phyloP scores from a whole-genome alignment of 1,140 invertebrate genomes.

The Parapsyche elsis region DNA sequence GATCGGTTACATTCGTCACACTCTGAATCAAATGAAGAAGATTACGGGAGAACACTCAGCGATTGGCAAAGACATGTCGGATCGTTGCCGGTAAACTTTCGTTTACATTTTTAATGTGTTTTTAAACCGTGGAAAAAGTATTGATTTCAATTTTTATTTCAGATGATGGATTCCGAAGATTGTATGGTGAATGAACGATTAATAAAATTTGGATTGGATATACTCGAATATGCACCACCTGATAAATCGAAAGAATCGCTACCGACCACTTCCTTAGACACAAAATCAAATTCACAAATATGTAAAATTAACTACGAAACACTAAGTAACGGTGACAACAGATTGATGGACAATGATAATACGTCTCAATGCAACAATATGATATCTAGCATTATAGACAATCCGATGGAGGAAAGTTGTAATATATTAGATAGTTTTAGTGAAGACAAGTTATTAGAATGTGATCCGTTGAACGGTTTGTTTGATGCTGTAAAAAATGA shows the following conservation, averaged over 20 bases:
- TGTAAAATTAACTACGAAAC: not conserved
- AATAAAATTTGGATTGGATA: slow-evolving; percentile 17
- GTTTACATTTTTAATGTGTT: slow-evolving; percentile 3
- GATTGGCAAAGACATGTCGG: slow-evolving; percentile 50
- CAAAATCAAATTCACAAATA: not conserved
- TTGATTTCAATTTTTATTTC: slow-evolving; percentile 14
- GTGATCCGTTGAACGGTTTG: not conserved
- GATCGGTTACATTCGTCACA: slow-evolving; percentile 15
- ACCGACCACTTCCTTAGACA: not conserved
- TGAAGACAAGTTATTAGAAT: slow-evolving; percentile 7
- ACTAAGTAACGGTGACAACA: slow-evolving; percentile 45
- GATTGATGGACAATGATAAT: slow-evolving; percentile 53
- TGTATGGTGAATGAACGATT: slow-evolving; percentile 20
- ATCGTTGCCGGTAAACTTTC: slow-evolving; percentile 42
- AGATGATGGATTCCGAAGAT: slow-evolving; percentile 27
- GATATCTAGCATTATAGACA: slow-evolving; percentile 3
- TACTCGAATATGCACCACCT: not conserved
- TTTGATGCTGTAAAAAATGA: not conserved
- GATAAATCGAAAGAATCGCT: not conserved
- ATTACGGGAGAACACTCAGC: slow-evolving; percentile 45
- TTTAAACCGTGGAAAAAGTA: not conserved
- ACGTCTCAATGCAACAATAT: slow-evolving; percentile 14
- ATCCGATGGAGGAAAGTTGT: not conserved
- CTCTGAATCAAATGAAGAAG: slow-evolving; percentile 36
- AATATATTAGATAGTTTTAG: slow-evolving; percentile 3